Evolutionary conservation across 2,888 invertebrate species (phyloP).

Genomic region (Rapana venosa): DNA sequence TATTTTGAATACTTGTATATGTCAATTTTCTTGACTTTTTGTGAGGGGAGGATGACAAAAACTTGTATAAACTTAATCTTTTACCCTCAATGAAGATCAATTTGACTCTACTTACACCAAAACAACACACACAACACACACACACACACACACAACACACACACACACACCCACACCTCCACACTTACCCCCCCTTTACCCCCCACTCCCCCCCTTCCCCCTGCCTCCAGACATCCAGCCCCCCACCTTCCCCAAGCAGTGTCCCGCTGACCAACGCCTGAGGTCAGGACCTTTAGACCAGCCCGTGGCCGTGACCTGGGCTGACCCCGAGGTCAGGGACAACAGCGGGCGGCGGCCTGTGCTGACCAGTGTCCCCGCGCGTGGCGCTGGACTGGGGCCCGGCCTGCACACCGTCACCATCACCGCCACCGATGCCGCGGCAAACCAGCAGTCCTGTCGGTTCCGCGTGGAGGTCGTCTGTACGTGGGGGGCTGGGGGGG

Average conservation of each 20-base stretch:
- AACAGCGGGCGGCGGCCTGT: slow-evolving; percentile 26
- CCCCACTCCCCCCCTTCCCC: no score
- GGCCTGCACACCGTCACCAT: background rate
- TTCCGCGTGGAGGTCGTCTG: slow-evolving; percentile 1
- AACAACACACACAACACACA: no score
- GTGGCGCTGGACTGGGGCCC: background rate
- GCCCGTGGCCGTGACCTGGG: slow-evolving; percentile 18
- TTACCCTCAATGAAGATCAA: no score
- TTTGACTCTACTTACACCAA: no score
- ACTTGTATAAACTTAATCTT: no score
- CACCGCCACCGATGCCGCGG: slow-evolving; percentile 26
- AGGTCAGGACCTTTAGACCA: slow-evolving; percentile 15
- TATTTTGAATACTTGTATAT: no score
- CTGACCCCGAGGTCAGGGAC: slow-evolving; percentile 33
- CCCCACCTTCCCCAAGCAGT: slow-evolving; percentile 10
- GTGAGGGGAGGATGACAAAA: no score
- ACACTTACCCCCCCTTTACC: no score
- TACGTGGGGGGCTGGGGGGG: background rate
- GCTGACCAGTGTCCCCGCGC: background rate
- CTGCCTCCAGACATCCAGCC: no score
- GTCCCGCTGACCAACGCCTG: background rate
- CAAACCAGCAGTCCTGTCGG: background rate
- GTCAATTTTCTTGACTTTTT: no score
- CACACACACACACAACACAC: no score
- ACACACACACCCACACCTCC: no score